Evolutionary conservation across 2,113 vertebrate species (phyloP), one percentile per base, ranked within the genome.

Genomic region (Cololabis saira): DNA sequence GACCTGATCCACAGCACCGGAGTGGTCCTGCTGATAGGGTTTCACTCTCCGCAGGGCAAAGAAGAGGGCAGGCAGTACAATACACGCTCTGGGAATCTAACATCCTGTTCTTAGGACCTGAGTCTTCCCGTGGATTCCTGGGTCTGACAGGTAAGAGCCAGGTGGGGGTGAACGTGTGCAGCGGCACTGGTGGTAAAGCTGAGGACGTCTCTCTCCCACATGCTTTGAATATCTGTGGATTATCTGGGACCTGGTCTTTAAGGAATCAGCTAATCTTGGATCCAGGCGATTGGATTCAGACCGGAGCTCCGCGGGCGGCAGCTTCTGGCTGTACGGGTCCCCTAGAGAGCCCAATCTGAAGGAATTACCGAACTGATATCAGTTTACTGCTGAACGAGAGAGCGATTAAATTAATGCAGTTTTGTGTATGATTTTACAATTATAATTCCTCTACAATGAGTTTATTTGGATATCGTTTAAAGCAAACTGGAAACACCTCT

Each of bases 41-140:
- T 89, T 89, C 90, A 92, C 78, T 91, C 83, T 85, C 74, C 84
- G 78, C 45, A 53, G 72, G 78, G 67, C 74, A 22, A 72, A 85
- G 75, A 88, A 65, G 82, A 84, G 81, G 71, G 61, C 65, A 83
- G 87, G 54, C 76, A 60, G 61, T 75, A 63, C 71, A 61, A 78
- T 56, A 83, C 70, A 58, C 59, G 21, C 52, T 56, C 50, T 73
- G 52, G 80, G 61, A 83, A 74, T 85, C 65, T 74, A 53, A 58
- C 65, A 55, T 80, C 61, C 58, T 64, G 56, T 47, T 72, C 19
- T 48, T 58, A 42, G 77, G 72, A 86, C 65, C 52, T 74, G 74
- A 55, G 48, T 67, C 80, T 72, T 78, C 42, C 60, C 61, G 76
- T 55, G 69, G 86, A 84, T 60, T 79, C 66, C 67, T 72, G 72